Evolutionary conservation across 30 jellyfish, hydroid and myxozoan genomes (phyloP).

Genomic region (Rhopilema esculentum): DNA sequence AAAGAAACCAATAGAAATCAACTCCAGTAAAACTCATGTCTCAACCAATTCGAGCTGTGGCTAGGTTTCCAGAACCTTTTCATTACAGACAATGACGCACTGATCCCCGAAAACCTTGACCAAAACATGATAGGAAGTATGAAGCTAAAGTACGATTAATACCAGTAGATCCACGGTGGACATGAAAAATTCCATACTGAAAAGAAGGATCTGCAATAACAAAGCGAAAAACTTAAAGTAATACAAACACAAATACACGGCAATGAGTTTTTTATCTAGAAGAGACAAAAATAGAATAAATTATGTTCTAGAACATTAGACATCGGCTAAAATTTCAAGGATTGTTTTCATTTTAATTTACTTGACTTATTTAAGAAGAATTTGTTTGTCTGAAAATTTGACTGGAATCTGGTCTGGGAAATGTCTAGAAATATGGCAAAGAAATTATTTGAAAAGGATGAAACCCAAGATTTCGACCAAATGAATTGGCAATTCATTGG

Average conservation of each 20-base stretch:
- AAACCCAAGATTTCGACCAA: too few species aligned
- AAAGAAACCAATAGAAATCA: not conserved
- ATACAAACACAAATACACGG: conserved; percentile 1
- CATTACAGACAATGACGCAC: not conserved
- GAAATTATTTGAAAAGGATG: too few species aligned
- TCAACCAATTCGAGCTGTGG: not conserved
- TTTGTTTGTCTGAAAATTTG: not conserved
- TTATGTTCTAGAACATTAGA: not conserved
- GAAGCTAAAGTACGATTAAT: not conserved
- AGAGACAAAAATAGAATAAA: conserved; percentile 9
- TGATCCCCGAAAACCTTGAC: not conserved
- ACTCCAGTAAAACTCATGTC: not conserved
- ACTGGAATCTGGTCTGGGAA: not conserved
- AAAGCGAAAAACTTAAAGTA: not conserved
- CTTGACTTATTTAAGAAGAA: not conserved
- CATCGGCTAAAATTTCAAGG: conserved; percentile 31
- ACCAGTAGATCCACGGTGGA: not conserved
- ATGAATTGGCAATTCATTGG: too few species aligned
- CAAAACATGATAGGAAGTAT: not conserved
- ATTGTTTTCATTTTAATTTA: too few species aligned
- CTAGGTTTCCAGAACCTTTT: not conserved
- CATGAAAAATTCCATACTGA: not conserved
- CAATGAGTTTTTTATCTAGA: not conserved
- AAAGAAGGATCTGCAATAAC: conserved; percentile 19
- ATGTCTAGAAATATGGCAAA: too few species aligned